A percentile compares a stretch with the other conserved stretches of the same genome.
phyloP scores from a whole-genome alignment of 1,140 invertebrate species.

The Brachionus koreanus region DNA sequence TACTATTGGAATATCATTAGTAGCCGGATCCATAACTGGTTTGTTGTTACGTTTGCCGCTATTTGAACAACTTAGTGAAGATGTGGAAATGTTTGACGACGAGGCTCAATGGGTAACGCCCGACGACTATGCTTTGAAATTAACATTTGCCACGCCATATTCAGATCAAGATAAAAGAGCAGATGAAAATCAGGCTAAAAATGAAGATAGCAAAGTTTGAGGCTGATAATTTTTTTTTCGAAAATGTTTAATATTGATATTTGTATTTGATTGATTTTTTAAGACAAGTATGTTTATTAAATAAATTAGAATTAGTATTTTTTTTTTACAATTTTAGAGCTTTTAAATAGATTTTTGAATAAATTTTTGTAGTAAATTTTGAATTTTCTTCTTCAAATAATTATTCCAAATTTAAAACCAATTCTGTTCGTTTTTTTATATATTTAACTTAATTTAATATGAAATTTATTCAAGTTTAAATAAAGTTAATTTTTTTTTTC shows the following conservation, averaged over 20 bases:
- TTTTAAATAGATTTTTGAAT: neutral
- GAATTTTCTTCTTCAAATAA: too few relatives aligned
- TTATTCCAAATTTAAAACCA: too few relatives aligned
- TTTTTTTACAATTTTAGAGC: neutral
- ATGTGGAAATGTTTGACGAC: conserved; percentile 43
- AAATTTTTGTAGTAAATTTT: neutral
- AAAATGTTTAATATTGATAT: neutral
- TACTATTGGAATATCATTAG: conserved; percentile 69
- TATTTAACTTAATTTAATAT: too few relatives aligned
- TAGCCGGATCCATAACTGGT: conserved; percentile 74
- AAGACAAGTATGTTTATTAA: neutral
- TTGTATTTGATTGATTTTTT: conserved; percentile 4
- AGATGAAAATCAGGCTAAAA: neutral
- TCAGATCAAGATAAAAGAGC: neutral
- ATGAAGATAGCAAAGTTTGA: conserved; percentile 4
- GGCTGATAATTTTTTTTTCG: neutral
- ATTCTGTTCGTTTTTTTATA: too few relatives aligned
- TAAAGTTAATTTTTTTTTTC: too few relatives aligned
- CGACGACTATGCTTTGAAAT: conserved; percentile 40
- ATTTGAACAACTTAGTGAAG: conserved; percentile 32
- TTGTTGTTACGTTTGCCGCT: conserved; percentile 27
- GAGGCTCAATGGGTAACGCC: conserved; percentile 43
- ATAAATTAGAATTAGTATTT: neutral
- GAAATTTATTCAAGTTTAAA: too few relatives aligned
- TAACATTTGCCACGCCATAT: conserved; percentile 9